These are phyloP conservation scores for Euphydryas editha DNA, from an alignment of 2,888 invertebrate species.

Conservation along the genomic window DNA sequence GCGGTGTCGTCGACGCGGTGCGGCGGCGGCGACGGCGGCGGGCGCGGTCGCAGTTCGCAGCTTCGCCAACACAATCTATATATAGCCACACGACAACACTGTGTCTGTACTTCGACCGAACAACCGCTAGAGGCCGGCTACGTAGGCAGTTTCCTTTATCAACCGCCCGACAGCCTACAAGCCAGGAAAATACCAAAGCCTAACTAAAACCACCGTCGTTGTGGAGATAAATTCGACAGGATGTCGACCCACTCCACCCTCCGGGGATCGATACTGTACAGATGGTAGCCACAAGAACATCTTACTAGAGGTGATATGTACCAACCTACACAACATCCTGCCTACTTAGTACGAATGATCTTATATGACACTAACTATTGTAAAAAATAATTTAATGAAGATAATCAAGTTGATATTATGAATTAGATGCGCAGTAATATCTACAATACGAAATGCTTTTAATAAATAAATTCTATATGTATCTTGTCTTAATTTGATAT, in stretches of 20 bases:
- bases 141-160: slow-evolving; percentile 81
- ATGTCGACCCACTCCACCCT: slow-evolving; percentile 79
- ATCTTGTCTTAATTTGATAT: slow-evolving; percentile 34
- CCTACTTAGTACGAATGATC: slow-evolving; percentile 18
- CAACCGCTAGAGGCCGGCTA: slow-evolving; percentile 78
- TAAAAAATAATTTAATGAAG: neutral
- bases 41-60: slow-evolving; percentile 68
- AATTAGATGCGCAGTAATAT: neutral
- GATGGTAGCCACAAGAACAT: slow-evolving; percentile 68
- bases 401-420: neutral
- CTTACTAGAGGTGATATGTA: slow-evolving; percentile 38
- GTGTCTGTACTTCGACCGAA: slow-evolving; percentile 63
- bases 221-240: slow-evolving; percentile 74
- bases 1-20: slow-evolving; percentile 66
- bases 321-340: slow-evolving; percentile 14
- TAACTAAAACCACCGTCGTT: slow-evolving; percentile 69
- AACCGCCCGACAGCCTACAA: slow-evolving; percentile 78
- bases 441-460: neutral
- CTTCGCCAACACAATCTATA: slow-evolving; percentile 79
- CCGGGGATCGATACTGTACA: slow-evolving; percentile 79
- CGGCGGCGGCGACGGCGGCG: slow-evolving; percentile 66
- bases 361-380: slow-evolving; percentile 1
- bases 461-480: neutral
- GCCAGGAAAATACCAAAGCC: slow-evolving; percentile 75
- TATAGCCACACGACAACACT: slow-evolving; percentile 78